Percentiles rank a stretch among this genome's conserved stretches.
Evolutionary conservation across 2,797 vertebrate genomes (phyloP).

Genomic region (Poecilia wingei): DNA sequence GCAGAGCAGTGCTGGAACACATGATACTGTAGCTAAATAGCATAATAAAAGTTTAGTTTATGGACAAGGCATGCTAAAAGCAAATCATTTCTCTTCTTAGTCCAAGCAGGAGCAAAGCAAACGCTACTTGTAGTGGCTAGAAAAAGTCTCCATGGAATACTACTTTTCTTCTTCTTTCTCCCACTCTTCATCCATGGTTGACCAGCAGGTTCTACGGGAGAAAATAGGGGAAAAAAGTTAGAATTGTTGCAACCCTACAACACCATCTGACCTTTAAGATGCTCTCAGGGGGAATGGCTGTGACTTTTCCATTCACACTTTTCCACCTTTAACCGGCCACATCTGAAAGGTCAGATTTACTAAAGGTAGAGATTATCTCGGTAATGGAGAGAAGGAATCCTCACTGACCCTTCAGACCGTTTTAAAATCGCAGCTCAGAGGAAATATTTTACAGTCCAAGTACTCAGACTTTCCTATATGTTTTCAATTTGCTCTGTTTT

Average conservation of each 20-base stretch:
- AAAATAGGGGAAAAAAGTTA: constrained; percentile 26
- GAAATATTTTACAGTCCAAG: background rate
- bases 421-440: background rate
- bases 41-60: constrained; percentile 22
- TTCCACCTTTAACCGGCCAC: constrained; percentile 19
- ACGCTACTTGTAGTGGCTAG: constrained; percentile 36
- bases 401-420: constrained; percentile 1
- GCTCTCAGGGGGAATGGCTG: constrained; percentile 28
- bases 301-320: constrained; percentile 1
- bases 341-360: constrained; percentile 55
- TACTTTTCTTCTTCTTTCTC: constrained; percentile 14
- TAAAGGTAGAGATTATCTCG: constrained; percentile 49
- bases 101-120: constrained; percentile 25
- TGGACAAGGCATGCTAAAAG: constrained; percentile 60
- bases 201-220: constrained; percentile 68
- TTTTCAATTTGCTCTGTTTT: background rate
- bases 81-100: constrained; percentile 47
- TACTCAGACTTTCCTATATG: background rate
- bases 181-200: constrained; percentile 71
- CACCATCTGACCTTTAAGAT: constrained; percentile 47
- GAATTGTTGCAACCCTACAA: constrained; percentile 23
- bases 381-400: constrained; percentile 33
- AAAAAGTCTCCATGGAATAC: constrained; percentile 19
- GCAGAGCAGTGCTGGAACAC: constrained; percentile 29
- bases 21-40: constrained; percentile 46